Percentiles rank a stretch among this genome's conserved stretches.
Conservation (phyloP, 1,140 invertebrate species). For the Pteromalus puparum region DNA sequence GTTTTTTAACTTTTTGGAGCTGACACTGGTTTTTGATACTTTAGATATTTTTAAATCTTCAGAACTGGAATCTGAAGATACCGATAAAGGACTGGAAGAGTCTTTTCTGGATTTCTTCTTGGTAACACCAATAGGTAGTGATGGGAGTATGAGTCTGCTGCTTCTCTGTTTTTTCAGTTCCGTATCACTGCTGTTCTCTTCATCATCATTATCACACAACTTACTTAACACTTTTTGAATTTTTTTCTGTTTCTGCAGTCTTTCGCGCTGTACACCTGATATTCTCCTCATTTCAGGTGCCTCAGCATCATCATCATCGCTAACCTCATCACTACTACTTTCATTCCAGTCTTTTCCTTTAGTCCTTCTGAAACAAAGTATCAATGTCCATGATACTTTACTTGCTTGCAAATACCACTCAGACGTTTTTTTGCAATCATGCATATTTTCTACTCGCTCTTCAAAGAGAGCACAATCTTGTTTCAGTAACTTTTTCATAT, state of each 20-base stretch:
- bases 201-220: constrained; percentile 55
- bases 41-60: background rate
- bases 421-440: constrained; percentile 51
- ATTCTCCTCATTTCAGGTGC: constrained; percentile 44
- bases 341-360: constrained; percentile 49
- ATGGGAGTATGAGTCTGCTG: background rate
- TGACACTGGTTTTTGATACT: background rate
- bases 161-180: background rate
- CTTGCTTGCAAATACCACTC: constrained; percentile 51
- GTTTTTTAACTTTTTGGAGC: background rate
- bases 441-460: constrained; percentile 53
- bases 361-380: constrained; percentile 64
- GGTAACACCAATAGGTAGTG: constrained; percentile 18
- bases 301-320: constrained; percentile 26
- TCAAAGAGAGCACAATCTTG: constrained; percentile 47
- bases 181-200: constrained; percentile 26
- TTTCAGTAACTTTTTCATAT: constrained; percentile 38
- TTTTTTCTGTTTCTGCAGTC: constrained; percentile 9
- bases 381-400: constrained; percentile 58
- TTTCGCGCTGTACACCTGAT: constrained; percentile 11
- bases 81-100: background rate
- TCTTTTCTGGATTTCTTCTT: constrained; percentile 18
- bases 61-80: background rate
- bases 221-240: background rate
- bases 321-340: constrained; percentile 36